Evolutionary conservation across 2,888 invertebrate genomes (phyloP).

Genomic region (Trichacis sp.): DNA sequence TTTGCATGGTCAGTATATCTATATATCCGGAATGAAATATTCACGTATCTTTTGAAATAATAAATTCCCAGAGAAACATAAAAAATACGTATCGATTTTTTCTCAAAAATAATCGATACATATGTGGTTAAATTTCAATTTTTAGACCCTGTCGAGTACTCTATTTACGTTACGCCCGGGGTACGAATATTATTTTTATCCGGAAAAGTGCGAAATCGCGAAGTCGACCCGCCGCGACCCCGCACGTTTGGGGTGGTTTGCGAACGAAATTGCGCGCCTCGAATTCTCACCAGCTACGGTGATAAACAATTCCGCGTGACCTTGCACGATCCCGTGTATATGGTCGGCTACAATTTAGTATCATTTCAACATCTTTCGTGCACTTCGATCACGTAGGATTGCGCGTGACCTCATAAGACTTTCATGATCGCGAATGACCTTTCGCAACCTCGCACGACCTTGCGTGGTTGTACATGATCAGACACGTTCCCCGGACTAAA

Average conservation of each 20-base stretch:
- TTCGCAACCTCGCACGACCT: background rate
- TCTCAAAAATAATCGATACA: no score
- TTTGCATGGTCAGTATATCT: no score
- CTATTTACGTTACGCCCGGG: no score
- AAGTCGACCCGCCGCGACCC: background rate
- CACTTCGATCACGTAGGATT: background rate
- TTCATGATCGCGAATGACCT: background rate
- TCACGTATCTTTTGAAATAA: no score
- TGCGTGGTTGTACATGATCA: background rate
- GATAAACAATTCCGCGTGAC: background rate
- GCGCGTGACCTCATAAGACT: conserved; percentile 1
- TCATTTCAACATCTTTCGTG: background rate
- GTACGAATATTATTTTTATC: no score
- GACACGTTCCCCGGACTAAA: background rate
- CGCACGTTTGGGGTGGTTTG: background rate
- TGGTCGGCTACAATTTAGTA: background rate
- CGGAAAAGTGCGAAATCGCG: background rate
- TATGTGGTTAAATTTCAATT: no score
- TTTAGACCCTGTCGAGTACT: no score
- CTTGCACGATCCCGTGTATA: background rate
- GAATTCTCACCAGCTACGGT: background rate
- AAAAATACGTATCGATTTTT: no score
- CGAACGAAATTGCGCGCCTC: background rate
- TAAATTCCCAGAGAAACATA: no score
- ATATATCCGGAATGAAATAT: no score